phyloP scores from a whole-genome alignment of 2,797 vertebrate species.

The Sebastes ruberrimus region DNA sequence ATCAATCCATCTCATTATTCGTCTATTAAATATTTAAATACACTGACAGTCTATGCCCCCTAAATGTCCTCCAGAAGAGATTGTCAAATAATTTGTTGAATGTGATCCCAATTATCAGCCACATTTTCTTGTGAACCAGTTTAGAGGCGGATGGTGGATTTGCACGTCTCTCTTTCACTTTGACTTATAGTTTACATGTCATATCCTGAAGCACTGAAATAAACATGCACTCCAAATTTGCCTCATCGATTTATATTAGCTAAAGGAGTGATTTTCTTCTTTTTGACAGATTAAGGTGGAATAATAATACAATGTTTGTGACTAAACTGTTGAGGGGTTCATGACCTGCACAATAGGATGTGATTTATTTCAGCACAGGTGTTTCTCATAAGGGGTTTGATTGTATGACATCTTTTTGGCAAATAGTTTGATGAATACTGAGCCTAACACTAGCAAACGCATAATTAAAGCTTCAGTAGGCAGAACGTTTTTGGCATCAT shows the following conservation, averaged over 20 bases:
- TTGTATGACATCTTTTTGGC: too few species aligned
- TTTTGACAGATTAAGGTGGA: background rate
- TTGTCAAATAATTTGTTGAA: background rate
- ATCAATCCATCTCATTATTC: background rate
- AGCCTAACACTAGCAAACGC: background rate
- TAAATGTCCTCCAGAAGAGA: background rate
- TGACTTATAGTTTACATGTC: background rate
- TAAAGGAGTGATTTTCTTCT: too few species aligned
- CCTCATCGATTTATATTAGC: background rate
- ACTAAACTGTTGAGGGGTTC: background rate
- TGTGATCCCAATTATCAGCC: background rate
- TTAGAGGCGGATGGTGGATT: background rate
- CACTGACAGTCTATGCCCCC: background rate
- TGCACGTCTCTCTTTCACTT: background rate
- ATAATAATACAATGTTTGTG: background rate
- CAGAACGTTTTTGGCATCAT: too few species aligned
- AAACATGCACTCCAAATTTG: background rate
- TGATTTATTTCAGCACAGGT: too few species aligned
- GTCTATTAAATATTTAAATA: conserved; percentile 4
- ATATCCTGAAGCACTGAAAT: background rate
- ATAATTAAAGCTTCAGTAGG: background rate
- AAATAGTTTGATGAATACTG: background rate
- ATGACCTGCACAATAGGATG: too few species aligned
- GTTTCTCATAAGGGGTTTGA: background rate
- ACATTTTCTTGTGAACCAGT: background rate